Percentiles rank a stretch among this genome's conserved stretches.
Evolutionary conservation across 2,888 invertebrate genomes (phyloP).

Genomic region (Fabriciana adippe): DNA sequence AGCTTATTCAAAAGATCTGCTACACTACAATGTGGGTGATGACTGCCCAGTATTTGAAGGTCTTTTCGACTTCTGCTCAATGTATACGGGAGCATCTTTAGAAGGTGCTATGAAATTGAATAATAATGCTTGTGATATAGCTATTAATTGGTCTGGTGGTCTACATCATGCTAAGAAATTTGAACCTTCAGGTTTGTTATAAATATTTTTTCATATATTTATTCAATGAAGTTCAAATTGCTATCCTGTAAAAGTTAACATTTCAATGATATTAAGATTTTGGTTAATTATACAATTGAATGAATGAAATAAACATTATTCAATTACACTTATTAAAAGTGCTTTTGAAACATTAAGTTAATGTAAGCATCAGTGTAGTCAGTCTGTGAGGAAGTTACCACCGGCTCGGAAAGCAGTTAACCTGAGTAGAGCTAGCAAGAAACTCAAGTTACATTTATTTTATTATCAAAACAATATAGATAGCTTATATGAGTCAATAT

Average conservation of each 20-base stretch:
- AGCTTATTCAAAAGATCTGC: constrained; percentile 94
- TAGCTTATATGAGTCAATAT: no score
- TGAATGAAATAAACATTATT: no score
- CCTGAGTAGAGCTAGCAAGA: no score
- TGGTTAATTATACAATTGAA: no score
- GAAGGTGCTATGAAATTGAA: constrained; percentile 98
- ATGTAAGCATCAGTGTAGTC: no score
- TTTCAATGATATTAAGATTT: background rate
- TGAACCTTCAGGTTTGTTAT: constrained; percentile 90
- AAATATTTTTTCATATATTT: background rate
- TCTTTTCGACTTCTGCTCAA: constrained; percentile 98
- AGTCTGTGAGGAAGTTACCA: no score
- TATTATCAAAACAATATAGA: no score
- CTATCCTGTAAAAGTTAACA: background rate
- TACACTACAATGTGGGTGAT: constrained; percentile 98
- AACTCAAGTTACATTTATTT: no score
- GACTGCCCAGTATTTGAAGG: constrained; percentile 98
- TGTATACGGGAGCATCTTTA: constrained; percentile 98
- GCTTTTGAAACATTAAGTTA: no score
- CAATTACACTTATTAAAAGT: no score
- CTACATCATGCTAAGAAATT: constrained; percentile 99
- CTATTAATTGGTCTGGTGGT: constrained; percentile 99
- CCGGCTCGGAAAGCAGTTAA: no score
- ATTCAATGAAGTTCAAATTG: background rate
- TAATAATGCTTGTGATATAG: constrained; percentile 97